Conservation (phyloP, 92 coral and sea anemone species). For the Chrysogorgia sp. region DNA sequence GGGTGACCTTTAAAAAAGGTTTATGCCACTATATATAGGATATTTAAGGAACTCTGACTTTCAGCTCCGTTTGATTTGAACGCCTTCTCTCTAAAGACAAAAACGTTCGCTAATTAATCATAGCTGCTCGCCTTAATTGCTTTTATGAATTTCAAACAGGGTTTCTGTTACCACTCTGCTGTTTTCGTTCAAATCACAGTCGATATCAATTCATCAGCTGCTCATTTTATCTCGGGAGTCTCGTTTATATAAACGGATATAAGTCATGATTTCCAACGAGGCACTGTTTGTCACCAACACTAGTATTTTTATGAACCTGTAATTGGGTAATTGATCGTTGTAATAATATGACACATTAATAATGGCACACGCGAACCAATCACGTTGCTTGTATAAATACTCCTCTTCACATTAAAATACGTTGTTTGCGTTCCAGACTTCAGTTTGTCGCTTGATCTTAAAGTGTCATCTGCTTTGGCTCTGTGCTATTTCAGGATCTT, state of each 20-base stretch:
- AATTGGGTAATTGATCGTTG: slow-evolving; percentile 26
- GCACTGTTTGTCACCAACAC: slow-evolving; percentile 8
- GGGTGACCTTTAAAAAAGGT: slow-evolving; percentile 5
- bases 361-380: slow-evolving; percentile 30
- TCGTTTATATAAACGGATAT: not conserved
- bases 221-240: slow-evolving; percentile 9
- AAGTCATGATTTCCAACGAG: not conserved
- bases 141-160: not conserved
- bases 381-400: slow-evolving; percentile 21
- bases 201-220: not conserved
- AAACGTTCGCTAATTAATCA: slow-evolving; percentile 28
- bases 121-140: slow-evolving; percentile 20
- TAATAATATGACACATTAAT: slow-evolving; percentile 33
- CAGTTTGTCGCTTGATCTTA: not conserved
- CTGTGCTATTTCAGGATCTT: not conserved
- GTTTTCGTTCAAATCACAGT: not conserved
- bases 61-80: slow-evolving; percentile 15
- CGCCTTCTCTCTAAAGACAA: not conserved
- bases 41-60: slow-evolving; percentile 3
- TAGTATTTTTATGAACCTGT: slow-evolving; percentile 3
- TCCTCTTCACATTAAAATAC: slow-evolving; percentile 21
- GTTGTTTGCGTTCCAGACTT: not conserved
- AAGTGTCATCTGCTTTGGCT: not conserved
- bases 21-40: not conserved
- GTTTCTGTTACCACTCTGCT: not conserved